phyloP scores from a whole-genome alignment of 1,140 invertebrate genomes.

The Psix sp. region DNA sequence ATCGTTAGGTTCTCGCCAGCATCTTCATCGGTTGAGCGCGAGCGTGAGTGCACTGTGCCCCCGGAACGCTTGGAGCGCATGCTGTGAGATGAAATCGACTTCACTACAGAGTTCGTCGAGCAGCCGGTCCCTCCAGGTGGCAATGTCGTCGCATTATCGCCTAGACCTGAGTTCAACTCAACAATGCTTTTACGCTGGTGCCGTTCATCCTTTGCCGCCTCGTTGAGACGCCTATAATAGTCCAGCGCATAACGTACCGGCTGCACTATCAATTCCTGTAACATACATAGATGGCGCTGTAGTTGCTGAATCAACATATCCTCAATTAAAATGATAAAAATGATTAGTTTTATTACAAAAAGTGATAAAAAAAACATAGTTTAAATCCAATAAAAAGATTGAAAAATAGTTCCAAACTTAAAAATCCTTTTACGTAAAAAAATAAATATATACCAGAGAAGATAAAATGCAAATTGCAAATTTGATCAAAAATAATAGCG shows the following conservation, averaged over 20 bases:
- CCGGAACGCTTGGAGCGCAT: slow-evolving; percentile 76
- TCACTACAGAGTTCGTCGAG: slow-evolving; percentile 67
- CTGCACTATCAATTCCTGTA: slow-evolving; percentile 80
- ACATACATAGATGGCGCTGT: slow-evolving; percentile 38
- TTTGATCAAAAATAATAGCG: too few species aligned
- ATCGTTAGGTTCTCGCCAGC: slow-evolving; percentile 75
- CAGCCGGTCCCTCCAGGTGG: slow-evolving; percentile 38
- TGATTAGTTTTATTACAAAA: too few species aligned
- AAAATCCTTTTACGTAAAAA: too few species aligned
- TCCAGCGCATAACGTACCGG: slow-evolving; percentile 79
- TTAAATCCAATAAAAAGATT: too few species aligned
- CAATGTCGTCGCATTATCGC: slow-evolving; percentile 63
- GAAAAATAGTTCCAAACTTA: too few species aligned
- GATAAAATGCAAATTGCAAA: too few species aligned
- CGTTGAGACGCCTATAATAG: slow-evolving; percentile 82
- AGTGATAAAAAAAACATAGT: too few species aligned
- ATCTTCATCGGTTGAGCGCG: slow-evolving; percentile 77
- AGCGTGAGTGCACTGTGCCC: slow-evolving; percentile 66
- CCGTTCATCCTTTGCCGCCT: slow-evolving; percentile 80
- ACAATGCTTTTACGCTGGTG: slow-evolving; percentile 80
- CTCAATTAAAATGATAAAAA: too few species aligned
- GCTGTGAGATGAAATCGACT: slow-evolving; percentile 78
- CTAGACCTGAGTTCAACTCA: slow-evolving; percentile 65
- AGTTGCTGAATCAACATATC: too few species aligned
- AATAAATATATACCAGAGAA: too few species aligned